Percentiles rank a stretch among this genome's conserved stretches.
Evolutionary conservation across 2,797 vertebrate species (phyloP).

Genomic region (Dicrostonyx torquatus): DNA sequence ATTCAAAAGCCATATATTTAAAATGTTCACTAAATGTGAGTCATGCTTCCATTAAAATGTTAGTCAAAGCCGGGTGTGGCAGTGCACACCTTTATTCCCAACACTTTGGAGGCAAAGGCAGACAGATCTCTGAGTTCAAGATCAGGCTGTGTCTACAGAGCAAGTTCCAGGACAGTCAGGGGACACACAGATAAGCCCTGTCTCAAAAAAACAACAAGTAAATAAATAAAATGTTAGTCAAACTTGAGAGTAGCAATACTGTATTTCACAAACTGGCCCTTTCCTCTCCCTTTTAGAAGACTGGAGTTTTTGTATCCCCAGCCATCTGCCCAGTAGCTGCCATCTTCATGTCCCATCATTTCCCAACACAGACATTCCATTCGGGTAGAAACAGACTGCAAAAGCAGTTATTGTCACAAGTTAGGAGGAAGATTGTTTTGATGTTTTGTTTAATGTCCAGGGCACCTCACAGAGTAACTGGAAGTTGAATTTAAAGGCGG

Average conservation of each 20-base stretch:
- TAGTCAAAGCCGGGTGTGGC: background rate
- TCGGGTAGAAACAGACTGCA: background rate
- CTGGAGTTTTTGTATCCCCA: background rate
- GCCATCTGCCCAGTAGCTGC: background rate
- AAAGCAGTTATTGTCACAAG: background rate
- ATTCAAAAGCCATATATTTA: background rate
- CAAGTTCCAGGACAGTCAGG: background rate
- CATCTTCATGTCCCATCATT: background rate
- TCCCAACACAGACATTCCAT: background rate
- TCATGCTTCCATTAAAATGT: background rate
- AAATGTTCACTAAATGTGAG: background rate
- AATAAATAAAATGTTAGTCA: background rate
- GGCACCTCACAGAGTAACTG: background rate
- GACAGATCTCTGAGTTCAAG: background rate
- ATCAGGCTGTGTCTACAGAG: background rate
- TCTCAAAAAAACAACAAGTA: background rate
- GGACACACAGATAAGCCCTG: background rate
- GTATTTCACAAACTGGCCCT: background rate
- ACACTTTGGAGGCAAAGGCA: background rate
- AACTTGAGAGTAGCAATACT: background rate
- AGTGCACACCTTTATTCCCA: background rate
- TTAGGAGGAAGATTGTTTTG: background rate
- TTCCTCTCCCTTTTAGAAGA: background rate
- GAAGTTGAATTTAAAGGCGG: background rate
- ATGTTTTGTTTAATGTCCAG: background rate